Conservation (phyloP, 2,113 vertebrate species). For the Tragulus kanchil region DNA sequence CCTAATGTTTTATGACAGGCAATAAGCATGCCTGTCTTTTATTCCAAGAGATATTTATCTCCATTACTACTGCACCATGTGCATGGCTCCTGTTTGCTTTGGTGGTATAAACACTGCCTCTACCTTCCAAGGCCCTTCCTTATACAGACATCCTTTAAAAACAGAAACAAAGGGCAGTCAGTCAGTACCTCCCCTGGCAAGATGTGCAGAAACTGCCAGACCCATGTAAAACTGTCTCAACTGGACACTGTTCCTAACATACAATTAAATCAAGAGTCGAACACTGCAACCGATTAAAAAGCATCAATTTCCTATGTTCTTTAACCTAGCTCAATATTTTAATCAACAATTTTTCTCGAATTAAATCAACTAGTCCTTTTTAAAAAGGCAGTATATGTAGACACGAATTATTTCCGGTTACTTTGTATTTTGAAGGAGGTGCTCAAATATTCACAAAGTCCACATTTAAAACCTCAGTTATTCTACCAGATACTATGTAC, state of each 20-base stretch:
- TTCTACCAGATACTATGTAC: neutral
- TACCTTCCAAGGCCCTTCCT: conserved; percentile 26
- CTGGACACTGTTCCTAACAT: neutral
- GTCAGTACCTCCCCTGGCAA: neutral
- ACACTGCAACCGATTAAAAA: neutral
- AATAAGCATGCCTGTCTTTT: neutral
- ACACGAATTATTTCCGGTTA: neutral
- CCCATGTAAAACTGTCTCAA: neutral
- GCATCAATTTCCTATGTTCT: neutral
- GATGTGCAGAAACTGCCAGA: neutral
- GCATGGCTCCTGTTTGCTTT: conserved; percentile 25
- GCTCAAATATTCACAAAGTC: neutral
- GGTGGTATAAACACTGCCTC: neutral
- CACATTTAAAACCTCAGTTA: neutral
- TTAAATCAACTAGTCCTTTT: neutral
- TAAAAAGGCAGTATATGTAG: neutral
- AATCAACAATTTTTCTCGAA: neutral
- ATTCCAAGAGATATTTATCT: neutral
- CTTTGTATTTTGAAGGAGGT: neutral
- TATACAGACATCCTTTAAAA: conserved; percentile 40
- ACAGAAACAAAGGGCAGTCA: conserved; percentile 62
- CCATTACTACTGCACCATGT: neutral
- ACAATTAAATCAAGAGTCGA: neutral
- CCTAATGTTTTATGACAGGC: conserved; percentile 44
- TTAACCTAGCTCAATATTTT: conserved; percentile 38